Percentiles rank a stretch among this genome's conserved stretches.
Evolutionary conservation across 2,888 invertebrate species (phyloP).

Genomic region (Drosophila neoperkinsi): DNA sequence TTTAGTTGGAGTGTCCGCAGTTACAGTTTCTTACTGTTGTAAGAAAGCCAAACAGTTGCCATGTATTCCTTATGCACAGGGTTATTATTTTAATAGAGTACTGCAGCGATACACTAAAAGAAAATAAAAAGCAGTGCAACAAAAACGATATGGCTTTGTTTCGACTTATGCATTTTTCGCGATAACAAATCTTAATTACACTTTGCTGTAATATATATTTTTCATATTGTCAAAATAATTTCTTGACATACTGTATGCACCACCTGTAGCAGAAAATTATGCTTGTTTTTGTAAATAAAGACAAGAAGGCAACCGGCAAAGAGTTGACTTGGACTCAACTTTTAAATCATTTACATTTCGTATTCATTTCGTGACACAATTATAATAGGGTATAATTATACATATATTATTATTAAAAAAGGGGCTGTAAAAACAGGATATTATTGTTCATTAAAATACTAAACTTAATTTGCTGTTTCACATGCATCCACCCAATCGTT

Average conservation of each 20-base stretch:
- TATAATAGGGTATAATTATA: not conserved
- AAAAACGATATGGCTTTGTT: not conserved
- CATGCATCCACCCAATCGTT: constrained; percentile 99
- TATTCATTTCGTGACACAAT: not conserved
- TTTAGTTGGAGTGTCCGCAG: not conserved
- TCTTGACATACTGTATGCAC: not conserved
- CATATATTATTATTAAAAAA: not conserved
- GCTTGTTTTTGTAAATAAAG: not conserved
- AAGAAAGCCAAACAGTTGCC: not conserved
- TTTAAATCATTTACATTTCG: not conserved
- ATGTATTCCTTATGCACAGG: not conserved
- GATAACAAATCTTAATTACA: not conserved
- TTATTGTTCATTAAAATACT: not conserved
- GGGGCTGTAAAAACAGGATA: not conserved
- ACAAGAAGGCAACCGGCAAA: not conserved
- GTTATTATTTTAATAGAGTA: not conserved
- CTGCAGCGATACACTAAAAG: not conserved
- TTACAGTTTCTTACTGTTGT: not conserved
- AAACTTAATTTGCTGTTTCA: constrained; percentile 93
- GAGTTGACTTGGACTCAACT: not conserved
- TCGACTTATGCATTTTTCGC: not conserved
- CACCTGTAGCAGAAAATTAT: not conserved
- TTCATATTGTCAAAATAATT: not conserved
- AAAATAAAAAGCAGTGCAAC: not conserved
- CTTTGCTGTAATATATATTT: not conserved